Base-by-base conservation (phyloP, 2,888 invertebrate genomes). In the Ethmia dodecea region DNA sequence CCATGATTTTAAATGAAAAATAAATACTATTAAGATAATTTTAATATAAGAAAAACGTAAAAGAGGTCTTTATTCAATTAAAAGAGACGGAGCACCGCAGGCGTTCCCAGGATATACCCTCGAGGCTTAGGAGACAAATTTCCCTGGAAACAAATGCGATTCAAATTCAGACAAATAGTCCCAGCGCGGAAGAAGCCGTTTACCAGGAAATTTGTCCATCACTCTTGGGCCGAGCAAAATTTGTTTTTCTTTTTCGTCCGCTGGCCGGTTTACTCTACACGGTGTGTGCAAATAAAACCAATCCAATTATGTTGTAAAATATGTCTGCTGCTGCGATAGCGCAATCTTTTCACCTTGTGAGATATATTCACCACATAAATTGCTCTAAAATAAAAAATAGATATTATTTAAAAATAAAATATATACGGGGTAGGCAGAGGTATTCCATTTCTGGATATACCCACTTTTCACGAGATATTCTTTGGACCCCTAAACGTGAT, bases 131-230 rank as follows among this genome's bases (percentile, higher is more conserved):
- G 78, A 81, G 83, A 81, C 81, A 80, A 84, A 81, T 83, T 79
- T 76, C 68, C 65, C 67, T 73, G 64, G 68, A 77, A 83, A 84
- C 76, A 81, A 83, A 83, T 81, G 81, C 76, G 79, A 83, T 83
- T 83, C 79, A 83, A 83, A 84, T 81, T 81, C 81, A 84, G 79
- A 84, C 78, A 80, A 84, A 83, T 83, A 79, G 83, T 81, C 83
- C 84, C 84, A 37, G 56, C 56, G 83, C 81, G 84, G 79, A 70
- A 68, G 72, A 60, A 74, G 70, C 75, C 76, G 77, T 76, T 83
- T 83, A 75, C 81, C 73, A 75, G 78, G 74, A 81, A 81, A 86
- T 83, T 79, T 74, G 77, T 78, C 78, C 78, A 81, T 84, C 80
- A 84, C 66, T 83, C 80, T 75, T 70, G 71, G 68, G 69, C 73